These are phyloP conservation scores for Chelmon rostratus DNA, from an alignment of 2,797 vertebrate genomes.

Conservation along the genomic window DNA sequence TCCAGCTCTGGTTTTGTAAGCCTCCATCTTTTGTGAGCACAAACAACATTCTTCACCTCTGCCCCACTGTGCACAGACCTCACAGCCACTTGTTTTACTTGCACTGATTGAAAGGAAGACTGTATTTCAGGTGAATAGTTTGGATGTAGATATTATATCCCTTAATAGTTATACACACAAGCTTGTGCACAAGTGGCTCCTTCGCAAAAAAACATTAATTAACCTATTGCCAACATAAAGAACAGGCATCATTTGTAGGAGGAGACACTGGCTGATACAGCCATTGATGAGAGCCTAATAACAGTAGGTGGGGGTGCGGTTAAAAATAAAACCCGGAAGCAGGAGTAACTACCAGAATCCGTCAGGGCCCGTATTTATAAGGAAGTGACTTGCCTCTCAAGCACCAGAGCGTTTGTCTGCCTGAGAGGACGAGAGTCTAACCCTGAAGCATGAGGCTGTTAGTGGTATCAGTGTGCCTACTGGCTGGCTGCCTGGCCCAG, in stretches of 20 bases:
- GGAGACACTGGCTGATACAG: background rate
- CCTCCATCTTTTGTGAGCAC: background rate
- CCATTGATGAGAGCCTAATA: background rate
- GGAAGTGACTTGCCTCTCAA: background rate
- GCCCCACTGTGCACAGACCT: conserved; percentile 18
- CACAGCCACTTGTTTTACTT: background rate
- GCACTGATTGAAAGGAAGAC: accelerated
- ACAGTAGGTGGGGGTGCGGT: background rate
- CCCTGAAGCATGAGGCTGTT: conserved; percentile 59
- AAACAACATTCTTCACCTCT: conserved; percentile 59
- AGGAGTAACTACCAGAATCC: background rate
- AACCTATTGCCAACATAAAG: background rate
- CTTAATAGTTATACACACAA: background rate
- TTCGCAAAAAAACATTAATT: background rate
- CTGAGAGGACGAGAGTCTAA: background rate
- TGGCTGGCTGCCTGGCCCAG: conserved; percentile 67
- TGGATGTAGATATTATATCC: background rate
- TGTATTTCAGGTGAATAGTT: background rate
- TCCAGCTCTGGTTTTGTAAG: conserved; percentile 55
- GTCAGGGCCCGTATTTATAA: conserved; percentile 56
- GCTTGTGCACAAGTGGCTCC: background rate
- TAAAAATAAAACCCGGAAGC: conserved; percentile 48
- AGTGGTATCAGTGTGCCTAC: conserved; percentile 23
- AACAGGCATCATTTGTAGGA: background rate
- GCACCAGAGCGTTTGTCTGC: background rate